phyloP scores from a whole-genome alignment of 1,140 invertebrate genomes.

The Plutomurus gul region DNA sequence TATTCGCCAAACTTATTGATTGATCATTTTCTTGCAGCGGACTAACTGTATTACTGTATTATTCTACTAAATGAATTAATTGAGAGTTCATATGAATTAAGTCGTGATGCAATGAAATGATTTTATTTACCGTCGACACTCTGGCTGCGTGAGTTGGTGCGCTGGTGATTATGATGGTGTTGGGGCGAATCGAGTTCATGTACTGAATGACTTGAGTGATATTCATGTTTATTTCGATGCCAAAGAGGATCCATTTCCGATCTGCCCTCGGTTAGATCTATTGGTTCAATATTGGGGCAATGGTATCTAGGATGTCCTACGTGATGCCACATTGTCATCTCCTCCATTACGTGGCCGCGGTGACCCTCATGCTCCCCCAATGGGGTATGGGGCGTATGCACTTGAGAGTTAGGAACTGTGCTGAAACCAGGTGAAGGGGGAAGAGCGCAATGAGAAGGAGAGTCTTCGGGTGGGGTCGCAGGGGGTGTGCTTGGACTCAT shows the following conservation, averaged over 20 bases:
- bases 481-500: slow-evolving; percentile 44
- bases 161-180: slow-evolving; percentile 53
- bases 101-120: too few relatives aligned
- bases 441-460: slow-evolving; percentile 31
- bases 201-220: slow-evolving; percentile 26
- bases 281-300: slow-evolving; percentile 56
- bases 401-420: slow-evolving; percentile 37
- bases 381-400: slow-evolving; percentile 33
- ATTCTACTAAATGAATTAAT: too few relatives aligned
- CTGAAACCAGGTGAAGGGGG: slow-evolving; percentile 37
- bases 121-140: slow-evolving; percentile 55
- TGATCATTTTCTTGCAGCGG: too few relatives aligned
- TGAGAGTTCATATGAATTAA: too few relatives aligned
- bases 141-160: slow-evolving; percentile 57
- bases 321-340: slow-evolving; percentile 64
- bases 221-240: slow-evolving; percentile 33
- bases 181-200: background rate
- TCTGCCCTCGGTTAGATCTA: slow-evolving; percentile 29
- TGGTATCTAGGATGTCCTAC: slow-evolving; percentile 58
- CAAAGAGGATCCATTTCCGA: slow-evolving; percentile 24
- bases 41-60: too few relatives aligned
- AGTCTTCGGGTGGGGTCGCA: slow-evolving; percentile 42
- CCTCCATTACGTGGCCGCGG: slow-evolving; percentile 56
- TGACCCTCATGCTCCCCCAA: slow-evolving; percentile 23
- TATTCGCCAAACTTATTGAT: too few relatives aligned